phyloP scores from a whole-genome alignment of 2,888 invertebrate genomes.

The Atethmia centrago region DNA sequence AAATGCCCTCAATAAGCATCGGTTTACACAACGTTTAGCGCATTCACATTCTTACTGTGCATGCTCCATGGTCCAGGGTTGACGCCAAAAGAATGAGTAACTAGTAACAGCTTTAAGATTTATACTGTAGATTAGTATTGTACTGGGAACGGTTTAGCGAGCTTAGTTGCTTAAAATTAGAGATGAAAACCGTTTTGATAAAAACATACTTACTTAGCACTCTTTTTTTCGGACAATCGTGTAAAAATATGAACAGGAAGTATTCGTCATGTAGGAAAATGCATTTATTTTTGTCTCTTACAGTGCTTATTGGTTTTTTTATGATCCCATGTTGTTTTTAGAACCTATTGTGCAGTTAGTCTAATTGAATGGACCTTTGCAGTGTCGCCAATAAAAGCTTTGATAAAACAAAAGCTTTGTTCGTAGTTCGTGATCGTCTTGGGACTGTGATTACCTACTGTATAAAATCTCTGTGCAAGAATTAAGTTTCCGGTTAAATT shows the following conservation, averaged over 20 bases:
- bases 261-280: not conserved
- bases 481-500: too few relatives aligned
- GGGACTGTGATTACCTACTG: too few relatives aligned
- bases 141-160: too few relatives aligned
- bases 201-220: too few relatives aligned
- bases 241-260: too few relatives aligned
- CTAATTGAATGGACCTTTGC: not conserved
- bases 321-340: not conserved
- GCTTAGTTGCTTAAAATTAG: too few relatives aligned
- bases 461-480: too few relatives aligned
- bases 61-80: slow-evolving; percentile 69
- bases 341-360: not conserved
- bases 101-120: not conserved
- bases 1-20: slow-evolving; percentile 87
- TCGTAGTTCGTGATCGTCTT: too few relatives aligned
- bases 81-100: slow-evolving; percentile 36
- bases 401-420: too few relatives aligned
- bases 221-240: too few relatives aligned
- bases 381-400: not conserved
- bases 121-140: not conserved
- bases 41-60: slow-evolving; percentile 80
- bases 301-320: not conserved
- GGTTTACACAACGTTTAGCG: slow-evolving; percentile 85
- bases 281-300: not conserved
- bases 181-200: too few relatives aligned